phyloP scores from a whole-genome alignment of 2,797 vertebrate genomes.

The Eulemur coronatus region DNA sequence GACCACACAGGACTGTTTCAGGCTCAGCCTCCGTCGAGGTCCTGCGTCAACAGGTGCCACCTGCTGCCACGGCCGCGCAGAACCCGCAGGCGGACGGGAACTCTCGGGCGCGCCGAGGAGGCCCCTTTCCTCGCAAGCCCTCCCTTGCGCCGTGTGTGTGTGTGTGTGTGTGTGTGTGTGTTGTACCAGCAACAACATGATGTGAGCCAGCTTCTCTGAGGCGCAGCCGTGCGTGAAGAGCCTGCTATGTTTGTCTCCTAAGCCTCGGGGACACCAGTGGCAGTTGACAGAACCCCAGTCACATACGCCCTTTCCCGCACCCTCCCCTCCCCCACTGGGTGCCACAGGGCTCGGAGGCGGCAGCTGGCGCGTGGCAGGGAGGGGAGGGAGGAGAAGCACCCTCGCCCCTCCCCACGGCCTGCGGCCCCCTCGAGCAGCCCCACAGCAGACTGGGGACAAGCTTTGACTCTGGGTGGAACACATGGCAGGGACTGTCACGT shows the following conservation, averaged over 20 bases:
- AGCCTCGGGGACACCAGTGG: neutral
- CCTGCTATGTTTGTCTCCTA: neutral
- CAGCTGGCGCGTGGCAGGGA: too few species aligned
- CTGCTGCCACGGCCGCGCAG: neutral
- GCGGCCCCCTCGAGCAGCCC: neutral
- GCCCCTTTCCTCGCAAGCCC: neutral
- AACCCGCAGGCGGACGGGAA: neutral
- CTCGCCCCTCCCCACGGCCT: neutral
- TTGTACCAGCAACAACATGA: neutral
- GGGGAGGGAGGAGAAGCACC: neutral
- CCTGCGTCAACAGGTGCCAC: neutral
- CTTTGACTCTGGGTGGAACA: too few species aligned
- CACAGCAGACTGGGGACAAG: neutral
- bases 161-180: too few species aligned
- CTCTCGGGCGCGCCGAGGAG: fast-evolving
- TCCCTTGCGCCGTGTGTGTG: neutral
- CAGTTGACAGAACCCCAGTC: neutral
- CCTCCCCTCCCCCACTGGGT: neutral
- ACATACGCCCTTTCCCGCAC: neutral
- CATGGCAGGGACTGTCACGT: neutral
- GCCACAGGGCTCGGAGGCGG: neutral
- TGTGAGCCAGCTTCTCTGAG: neutral
- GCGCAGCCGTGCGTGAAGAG: neutral
- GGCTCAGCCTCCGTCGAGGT: neutral
- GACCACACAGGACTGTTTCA: neutral